Conservation (phyloP, 2,888 invertebrate species). For the Lepidocyrtoides sp. region DNA sequence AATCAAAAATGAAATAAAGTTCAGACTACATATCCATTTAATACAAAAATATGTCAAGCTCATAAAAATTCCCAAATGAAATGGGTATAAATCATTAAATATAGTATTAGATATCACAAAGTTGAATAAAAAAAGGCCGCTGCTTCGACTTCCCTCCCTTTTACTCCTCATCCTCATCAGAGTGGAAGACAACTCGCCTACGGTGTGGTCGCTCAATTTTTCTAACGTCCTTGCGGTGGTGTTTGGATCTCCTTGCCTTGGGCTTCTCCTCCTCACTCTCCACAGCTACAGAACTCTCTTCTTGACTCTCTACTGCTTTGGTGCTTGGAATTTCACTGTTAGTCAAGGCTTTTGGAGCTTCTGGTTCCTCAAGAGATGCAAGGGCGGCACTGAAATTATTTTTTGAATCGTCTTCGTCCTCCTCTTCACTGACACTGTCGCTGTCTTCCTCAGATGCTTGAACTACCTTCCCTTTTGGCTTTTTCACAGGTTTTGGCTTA, state of each 20-base stretch:
- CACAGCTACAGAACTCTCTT: background rate
- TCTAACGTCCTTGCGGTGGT: conserved; percentile 55
- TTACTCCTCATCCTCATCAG: conserved; percentile 51
- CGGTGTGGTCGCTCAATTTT: conserved; percentile 58
- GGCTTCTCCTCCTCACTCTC: conserved; percentile 60
- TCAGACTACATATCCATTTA: too few species aligned
- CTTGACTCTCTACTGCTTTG: background rate
- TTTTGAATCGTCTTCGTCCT: background rate
- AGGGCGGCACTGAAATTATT: conserved; percentile 19
- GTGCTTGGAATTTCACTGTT: conserved; percentile 1
- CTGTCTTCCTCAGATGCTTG: conserved; percentile 41
- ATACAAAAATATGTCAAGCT: too few species aligned
- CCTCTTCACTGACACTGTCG: conserved; percentile 2
- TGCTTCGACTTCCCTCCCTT: background rate
- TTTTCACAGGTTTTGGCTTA: conserved; percentile 37
- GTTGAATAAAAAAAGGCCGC: too few species aligned
- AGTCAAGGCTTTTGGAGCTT: conserved; percentile 49
- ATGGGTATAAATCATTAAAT: background rate
- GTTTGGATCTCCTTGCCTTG: conserved; percentile 58
- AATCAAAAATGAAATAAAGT: too few species aligned
- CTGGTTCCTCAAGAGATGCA: conserved; percentile 47
- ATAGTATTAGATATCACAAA: background rate
- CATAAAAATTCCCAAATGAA: too few species aligned
- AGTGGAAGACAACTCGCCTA: conserved; percentile 47
- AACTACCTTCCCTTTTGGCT: conserved; percentile 38